Evolutionary conservation across 2,888 invertebrate genomes (phyloP), one percentile per base, ranked within the genome.

Genomic region (Parnassius glacialis): DNA sequence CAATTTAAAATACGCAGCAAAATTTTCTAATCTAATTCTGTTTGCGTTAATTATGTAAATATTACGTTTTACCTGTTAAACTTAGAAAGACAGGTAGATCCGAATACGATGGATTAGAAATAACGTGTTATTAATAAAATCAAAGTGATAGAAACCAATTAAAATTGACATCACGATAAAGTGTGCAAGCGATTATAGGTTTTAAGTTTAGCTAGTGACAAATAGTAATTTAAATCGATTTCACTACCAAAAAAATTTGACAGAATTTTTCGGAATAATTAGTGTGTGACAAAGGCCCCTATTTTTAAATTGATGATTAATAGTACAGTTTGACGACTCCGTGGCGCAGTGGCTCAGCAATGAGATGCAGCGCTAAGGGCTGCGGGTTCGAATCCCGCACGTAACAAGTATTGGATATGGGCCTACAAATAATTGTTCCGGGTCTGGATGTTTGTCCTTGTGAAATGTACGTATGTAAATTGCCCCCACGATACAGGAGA

Each of bases 91-190:
- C 48, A 60, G 55, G 42, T 60, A 42, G 44, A 63, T 9, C 11
- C 9, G 70, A 70, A 75, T 74, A 73, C 69, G 70, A 70, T 68
- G 73, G 67, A 67, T 70, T 66, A 68, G 67, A 67, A 71, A 70
- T 70, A 72, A 76, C 76, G 71, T 62, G 76, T 76, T 74, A 74
- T 79, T 79, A 79, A 80, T 81, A 76, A 78, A 77, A 76, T 68
- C 59, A 59, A 69, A 81, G 74, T 78, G 78, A 80, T 81, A 81
- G 83, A 84, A 85, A 79, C 78, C 81, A 85, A 87, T 87, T 85
- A 83, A 83, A 83, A 75, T 72, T 79, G 79, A 84, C 76, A 74
- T 65, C 64, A 53, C 66, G 72, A 75, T 72, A 65, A 65, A 66
- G 63, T 66, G 74, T 78, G 72, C 71, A 67, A 65, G 69, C 68